Evolutionary conservation across 1,140 invertebrate genomes (phyloP).

Genomic region (Portunus trituberculatus): DNA sequence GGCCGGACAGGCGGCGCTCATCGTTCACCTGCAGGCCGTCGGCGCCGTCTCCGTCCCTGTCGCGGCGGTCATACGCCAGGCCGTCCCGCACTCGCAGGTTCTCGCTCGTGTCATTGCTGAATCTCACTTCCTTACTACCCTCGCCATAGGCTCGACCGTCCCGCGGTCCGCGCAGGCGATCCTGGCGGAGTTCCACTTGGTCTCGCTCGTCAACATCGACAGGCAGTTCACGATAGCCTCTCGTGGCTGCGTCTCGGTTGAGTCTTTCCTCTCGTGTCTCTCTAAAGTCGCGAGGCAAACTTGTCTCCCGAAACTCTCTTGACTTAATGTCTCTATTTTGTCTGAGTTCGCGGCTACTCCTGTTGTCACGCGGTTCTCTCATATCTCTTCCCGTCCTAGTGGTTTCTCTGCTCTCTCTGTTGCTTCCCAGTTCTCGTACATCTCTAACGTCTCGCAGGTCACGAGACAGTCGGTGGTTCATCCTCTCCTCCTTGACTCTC

Average conservation of each 20-base stretch:
- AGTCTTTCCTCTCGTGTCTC: slow-evolving; percentile 28
- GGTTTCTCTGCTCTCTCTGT: slow-evolving; percentile 6
- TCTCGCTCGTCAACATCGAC: slow-evolving; percentile 57
- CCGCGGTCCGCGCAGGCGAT: slow-evolving; percentile 24
- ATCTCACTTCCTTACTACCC: slow-evolving; percentile 47
- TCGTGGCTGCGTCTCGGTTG: slow-evolving; percentile 9
- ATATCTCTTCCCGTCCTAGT: slow-evolving; percentile 1
- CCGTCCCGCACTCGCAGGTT: slow-evolving; percentile 29
- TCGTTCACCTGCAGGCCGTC: slow-evolving; percentile 58
- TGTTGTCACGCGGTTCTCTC: slow-evolving; percentile 26
- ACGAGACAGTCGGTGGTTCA: slow-evolving; percentile 46
- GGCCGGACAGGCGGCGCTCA: slow-evolving; percentile 39
- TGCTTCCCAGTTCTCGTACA: not conserved
- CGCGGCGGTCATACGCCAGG: slow-evolving; percentile 27
- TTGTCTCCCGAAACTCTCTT: slow-evolving; percentile 58
- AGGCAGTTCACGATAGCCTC: slow-evolving; percentile 34
- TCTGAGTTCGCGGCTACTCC: slow-evolving; percentile 34
- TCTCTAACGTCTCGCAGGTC: slow-evolving; percentile 54
- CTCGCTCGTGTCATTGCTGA: slow-evolving; percentile 32
- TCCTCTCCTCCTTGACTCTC: slow-evolving; percentile 14
- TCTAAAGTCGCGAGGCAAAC: slow-evolving; percentile 57
- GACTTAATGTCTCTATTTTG: slow-evolving; percentile 30
- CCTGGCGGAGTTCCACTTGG: slow-evolving; percentile 24
- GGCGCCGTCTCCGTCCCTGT: slow-evolving; percentile 57
- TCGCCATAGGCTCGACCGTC: slow-evolving; percentile 33